phyloP scores from a whole-genome alignment of 2,113 vertebrate genomes.

The Chionomys nivalis region DNA sequence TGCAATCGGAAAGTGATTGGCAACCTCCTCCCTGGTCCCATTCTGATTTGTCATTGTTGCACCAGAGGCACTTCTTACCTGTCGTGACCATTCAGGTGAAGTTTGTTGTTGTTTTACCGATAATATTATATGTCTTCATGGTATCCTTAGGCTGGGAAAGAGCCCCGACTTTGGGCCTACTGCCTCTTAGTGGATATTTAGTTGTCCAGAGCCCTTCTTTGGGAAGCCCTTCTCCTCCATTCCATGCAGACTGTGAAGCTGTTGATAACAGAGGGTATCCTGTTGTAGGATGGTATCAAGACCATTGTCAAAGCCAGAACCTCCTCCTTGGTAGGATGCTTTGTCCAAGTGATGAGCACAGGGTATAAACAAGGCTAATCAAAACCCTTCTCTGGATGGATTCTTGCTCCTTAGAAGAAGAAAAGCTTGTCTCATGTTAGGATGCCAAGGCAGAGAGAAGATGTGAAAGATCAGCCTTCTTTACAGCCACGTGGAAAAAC shows the following conservation, averaged over 20 bases:
- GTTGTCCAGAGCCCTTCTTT: not conserved
- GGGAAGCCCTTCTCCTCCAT: not conserved
- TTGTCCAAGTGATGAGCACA: not conserved
- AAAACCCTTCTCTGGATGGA: not conserved
- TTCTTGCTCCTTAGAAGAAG: not conserved
- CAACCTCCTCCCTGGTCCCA: accelerated
- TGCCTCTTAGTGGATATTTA: not conserved
- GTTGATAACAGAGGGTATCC: not conserved
- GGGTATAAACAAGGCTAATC: not conserved
- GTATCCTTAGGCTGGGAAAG: not conserved
- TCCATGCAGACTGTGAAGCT: not conserved
- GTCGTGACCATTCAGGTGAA: not conserved
- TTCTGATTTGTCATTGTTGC: not conserved
- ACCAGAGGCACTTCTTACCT: not conserved
- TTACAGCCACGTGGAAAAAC: not conserved
- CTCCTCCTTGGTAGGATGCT: not conserved
- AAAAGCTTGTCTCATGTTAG: not conserved
- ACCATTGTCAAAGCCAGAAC: not conserved
- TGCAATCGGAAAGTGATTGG: not conserved
- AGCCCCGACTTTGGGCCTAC: not conserved
- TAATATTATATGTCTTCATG: not conserved
- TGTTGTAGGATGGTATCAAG: not conserved
- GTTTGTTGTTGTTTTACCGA: not conserved
- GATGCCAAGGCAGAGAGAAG: not conserved
- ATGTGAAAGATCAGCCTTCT: not conserved